Percentiles rank a stretch among this genome's conserved stretches.
phyloP scores from a whole-genome alignment of 2,797 vertebrate species.

The Scarus forsteni region DNA sequence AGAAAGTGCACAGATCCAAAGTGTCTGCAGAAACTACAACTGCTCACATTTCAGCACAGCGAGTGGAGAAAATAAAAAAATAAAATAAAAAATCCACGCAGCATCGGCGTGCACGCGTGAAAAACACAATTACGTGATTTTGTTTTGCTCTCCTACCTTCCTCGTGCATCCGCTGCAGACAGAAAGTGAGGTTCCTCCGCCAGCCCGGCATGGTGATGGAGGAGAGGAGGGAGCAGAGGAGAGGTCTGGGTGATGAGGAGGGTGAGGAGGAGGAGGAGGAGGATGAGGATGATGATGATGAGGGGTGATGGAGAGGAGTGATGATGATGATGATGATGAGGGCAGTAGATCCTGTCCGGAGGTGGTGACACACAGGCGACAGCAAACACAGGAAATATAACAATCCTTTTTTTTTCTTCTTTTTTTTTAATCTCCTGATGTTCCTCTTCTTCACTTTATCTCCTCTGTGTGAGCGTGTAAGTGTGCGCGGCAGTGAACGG shows the following conservation, averaged over 20 bases:
- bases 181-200: conserved; percentile 93
- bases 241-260: conserved; percentile 40
- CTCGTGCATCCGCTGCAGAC: conserved; percentile 93
- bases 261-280: background rate
- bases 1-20: conserved; percentile 44
- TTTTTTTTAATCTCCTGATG: background rate
- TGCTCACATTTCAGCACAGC: conserved; percentile 30
- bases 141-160: conserved; percentile 87
- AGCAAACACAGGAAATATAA: conserved; percentile 25
- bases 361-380: conserved; percentile 45
- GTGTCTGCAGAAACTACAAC: conserved; percentile 38
- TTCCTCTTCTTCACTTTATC: conserved; percentile 4
- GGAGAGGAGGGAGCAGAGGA: conserved; percentile 36
- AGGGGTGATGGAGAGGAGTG: conserved; percentile 30
- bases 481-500: conserved; percentile 11
- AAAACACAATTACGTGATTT: conserved; percentile 13
- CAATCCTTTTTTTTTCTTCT: conserved; percentile 5
- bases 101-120: conserved; percentile 3
- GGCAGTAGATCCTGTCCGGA: conserved; percentile 64
- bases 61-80: too few species aligned
- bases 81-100: background rate
- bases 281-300: conserved; percentile 3
- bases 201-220: conserved; percentile 89
- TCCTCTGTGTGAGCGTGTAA: conserved; percentile 6
- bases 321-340: conserved; percentile 20